These are phyloP conservation scores for Polyploca ridens DNA, from an alignment of 2,888 invertebrate genomes.

Conservation along the genomic window DNA sequence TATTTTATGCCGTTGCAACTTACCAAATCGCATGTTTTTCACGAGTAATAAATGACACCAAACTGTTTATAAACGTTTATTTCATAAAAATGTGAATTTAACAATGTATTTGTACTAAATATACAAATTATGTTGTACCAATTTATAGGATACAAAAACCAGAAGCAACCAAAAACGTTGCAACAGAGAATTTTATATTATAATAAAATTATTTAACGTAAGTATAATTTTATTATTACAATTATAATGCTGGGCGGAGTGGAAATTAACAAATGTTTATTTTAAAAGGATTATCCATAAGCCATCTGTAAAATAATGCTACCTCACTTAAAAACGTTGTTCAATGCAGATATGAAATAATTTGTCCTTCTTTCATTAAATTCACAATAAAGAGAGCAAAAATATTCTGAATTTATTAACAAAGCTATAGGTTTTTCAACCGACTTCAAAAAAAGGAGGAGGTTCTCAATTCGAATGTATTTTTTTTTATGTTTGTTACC, in stretches of 20 bases:
- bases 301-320: background rate
- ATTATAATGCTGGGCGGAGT: conserved; percentile 10
- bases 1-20: no score
- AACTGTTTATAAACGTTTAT: conserved; percentile 37
- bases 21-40: no score
- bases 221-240: background rate
- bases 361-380: background rate
- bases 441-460: no score
- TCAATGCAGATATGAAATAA: background rate
- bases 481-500: no score
- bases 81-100: conserved; percentile 47
- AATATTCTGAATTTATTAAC: background rate
- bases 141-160: conserved; percentile 4
- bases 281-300: conserved; percentile 2
- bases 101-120: conserved; percentile 44
- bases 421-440: no score
- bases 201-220: background rate
- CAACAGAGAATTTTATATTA: background rate
- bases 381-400: background rate
- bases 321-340: background rate
- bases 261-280: background rate
- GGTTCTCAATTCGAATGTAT: no score
- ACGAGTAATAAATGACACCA: conserved; percentile 11
- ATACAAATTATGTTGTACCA: conserved; percentile 24
- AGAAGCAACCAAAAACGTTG: conserved; percentile 7